Percentiles rank a stretch among this genome's conserved stretches.
These are phyloP conservation scores for Trachelus stipa DNA, from an alignment of 2,888 invertebrate species.

Conservation along the genomic window DNA sequence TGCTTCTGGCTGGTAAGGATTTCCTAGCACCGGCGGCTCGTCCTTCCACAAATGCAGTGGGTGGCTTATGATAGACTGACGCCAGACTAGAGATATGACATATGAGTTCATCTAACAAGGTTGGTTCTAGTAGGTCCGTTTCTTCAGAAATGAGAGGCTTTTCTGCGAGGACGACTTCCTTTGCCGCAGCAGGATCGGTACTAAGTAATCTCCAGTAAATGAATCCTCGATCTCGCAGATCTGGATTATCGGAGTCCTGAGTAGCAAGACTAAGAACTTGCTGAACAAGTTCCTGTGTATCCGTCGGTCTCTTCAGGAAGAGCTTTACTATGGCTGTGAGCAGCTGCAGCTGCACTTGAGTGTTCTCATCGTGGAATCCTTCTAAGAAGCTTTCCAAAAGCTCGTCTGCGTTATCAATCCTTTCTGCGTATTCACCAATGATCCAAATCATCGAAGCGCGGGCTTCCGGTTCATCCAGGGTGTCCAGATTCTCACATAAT, in stretches of 20 bases:
- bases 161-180: conserved; percentile 98
- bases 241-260: conserved; percentile 97
- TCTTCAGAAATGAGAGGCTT: conserved; percentile 99
- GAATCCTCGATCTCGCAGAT: conserved; percentile 97
- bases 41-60: conserved; percentile 98
- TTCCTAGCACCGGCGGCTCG: conserved; percentile 82
- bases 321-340: conserved; percentile 98
- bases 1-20: conserved; percentile 76
- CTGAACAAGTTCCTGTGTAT: conserved; percentile 98
- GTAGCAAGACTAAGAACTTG: conserved; percentile 91
- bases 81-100: conserved; percentile 98
- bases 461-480: conserved; percentile 98
- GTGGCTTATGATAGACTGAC: conserved; percentile 99
- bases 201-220: conserved; percentile 99
- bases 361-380: conserved; percentile 97
- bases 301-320: conserved; percentile 97
- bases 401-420: conserved; percentile 99
- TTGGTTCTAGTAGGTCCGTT: conserved; percentile 97
- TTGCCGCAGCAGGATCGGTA: conserved; percentile 99
- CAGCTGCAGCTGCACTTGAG: conserved; percentile 95
- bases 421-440: conserved; percentile 97
- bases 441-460: conserved; percentile 98
- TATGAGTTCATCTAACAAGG: conserved; percentile 95
- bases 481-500: conserved; percentile 98
- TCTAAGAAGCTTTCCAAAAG: conserved; percentile 97